These are phyloP conservation scores for Pimpla rufipes DNA, from an alignment of 2,888 invertebrate genomes.

Conservation along the genomic window DNA sequence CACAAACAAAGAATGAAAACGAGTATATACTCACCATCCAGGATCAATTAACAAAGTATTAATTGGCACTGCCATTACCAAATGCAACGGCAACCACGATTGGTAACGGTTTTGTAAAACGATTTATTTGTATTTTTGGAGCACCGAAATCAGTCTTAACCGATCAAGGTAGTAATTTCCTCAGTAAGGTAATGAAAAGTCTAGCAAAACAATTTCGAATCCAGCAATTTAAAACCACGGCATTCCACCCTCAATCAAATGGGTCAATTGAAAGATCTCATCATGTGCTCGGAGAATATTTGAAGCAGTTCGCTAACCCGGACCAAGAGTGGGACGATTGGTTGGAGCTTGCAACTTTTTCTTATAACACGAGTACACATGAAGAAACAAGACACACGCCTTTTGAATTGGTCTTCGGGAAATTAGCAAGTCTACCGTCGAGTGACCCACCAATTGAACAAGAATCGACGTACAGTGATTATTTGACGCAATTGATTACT, in stretches of 20 bases:
- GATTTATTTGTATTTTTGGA: constrained; percentile 40
- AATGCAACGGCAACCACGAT: neutral
- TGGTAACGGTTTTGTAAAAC: neutral
- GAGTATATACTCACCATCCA: constrained; percentile 6
- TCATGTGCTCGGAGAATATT: constrained; percentile 59
- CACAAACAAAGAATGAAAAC: neutral
- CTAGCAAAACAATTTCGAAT: neutral
- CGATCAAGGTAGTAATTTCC: neutral
- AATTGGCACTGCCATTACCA: neutral
- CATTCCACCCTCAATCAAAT: constrained; percentile 57
- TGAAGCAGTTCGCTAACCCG: too few relatives aligned
- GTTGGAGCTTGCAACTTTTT: too few relatives aligned
- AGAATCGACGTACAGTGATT: constrained; percentile 41
- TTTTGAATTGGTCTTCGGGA: constrained; percentile 63
- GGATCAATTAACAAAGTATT: neutral
- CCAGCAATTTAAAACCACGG: constrained; percentile 52
- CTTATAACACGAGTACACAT: constrained; percentile 50
- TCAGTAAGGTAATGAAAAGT: neutral
- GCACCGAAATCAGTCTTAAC: constrained; percentile 22
- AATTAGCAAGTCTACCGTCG: constrained; percentile 43
- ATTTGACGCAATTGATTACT: constrained; percentile 44
- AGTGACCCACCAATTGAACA: constrained; percentile 16
- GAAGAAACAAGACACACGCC: constrained; percentile 19
- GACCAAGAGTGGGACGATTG: too few relatives aligned
- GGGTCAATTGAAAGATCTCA: constrained; percentile 57